phyloP scores from a whole-genome alignment of 1,140 invertebrate species.

The Drosophila bifasciata region DNA sequence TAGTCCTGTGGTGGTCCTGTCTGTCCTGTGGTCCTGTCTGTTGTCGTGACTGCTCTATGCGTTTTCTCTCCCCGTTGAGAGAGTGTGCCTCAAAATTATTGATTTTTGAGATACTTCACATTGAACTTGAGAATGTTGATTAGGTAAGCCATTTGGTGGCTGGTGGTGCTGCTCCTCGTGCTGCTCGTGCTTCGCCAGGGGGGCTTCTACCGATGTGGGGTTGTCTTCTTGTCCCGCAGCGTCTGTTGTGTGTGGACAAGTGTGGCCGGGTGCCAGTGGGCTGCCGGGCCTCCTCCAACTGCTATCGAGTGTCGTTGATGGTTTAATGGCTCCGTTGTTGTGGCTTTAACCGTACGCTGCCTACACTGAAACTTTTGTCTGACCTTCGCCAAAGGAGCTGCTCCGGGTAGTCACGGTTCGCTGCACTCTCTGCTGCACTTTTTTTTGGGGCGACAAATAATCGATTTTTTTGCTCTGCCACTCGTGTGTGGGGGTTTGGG shows the following conservation, averaged over 20 bases:
- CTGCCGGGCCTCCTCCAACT: conserved; percentile 47
- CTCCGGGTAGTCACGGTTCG: no score
- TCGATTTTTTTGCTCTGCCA: conserved; percentile 35
- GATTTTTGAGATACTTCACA: conserved; percentile 83
- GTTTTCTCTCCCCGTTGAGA: conserved; percentile 18
- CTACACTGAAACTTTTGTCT: conserved; percentile 47
- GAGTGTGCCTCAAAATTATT: conserved; percentile 53
- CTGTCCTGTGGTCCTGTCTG: not conserved
- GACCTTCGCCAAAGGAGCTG: conserved; percentile 41
- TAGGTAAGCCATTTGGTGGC: conserved; percentile 75
- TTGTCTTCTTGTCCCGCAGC: conserved; percentile 67
- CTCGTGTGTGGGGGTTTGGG: no score
- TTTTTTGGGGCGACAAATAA: conserved; percentile 20
- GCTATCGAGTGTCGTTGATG: conserved; percentile 17
- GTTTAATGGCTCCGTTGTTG: conserved; percentile 83
- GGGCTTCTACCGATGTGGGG: conserved; percentile 75
- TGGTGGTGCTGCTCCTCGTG: not conserved
- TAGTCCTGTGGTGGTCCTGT: not conserved
- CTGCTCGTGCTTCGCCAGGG: not conserved
- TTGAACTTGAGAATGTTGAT: conserved; percentile 83
- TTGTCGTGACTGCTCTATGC: not conserved
- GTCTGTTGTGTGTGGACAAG: conserved; percentile 44
- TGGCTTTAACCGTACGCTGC: conserved; percentile 57
- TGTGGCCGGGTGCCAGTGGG: conserved; percentile 39
- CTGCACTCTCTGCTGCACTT: conserved; percentile 14